Evolutionary conservation across 1,140 invertebrate species (phyloP), one percentile per base, ranked within the genome.

Genomic region (Mycetomoellerius zeteki): DNA sequence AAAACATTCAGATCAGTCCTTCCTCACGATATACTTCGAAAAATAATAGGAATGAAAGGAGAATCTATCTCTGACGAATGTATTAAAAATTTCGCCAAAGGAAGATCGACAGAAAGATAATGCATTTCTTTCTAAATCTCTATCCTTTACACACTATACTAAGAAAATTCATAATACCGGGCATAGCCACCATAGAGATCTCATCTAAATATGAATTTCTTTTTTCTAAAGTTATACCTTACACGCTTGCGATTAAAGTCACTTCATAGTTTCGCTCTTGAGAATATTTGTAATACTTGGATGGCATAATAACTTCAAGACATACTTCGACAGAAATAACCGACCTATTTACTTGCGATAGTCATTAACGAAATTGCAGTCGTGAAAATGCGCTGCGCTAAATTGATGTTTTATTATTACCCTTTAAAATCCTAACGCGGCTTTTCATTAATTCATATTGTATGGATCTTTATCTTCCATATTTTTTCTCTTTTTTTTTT

Each of bases 361-460:
- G 50, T 33, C 47, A 64, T 88, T 56, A 85, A 14, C 76, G 67
- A 50, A 82, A 77, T 27, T 90, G 47, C 85, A 72, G 21, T 89
- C 86, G 71, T 60, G 71, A 80, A 90, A 90, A 89, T 88, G 65
- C 71, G 81, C 87, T 82, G 58, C 56, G 37, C 30, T 67, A 37
- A 88, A 88, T 90, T 88, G 86, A 69, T 52, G 67, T 21, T 21
- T 64, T 89, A 89, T 91, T 90, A 88, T 90, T 88, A 88, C 86
- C 58, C 65, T 91, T 91, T 56, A 24, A 71, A 88, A 84, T 47
- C 19, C 82, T 89, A 90, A 87, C 86, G 60, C 64, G 56, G 47
- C 81, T 81, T 88, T 71, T 73, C 65, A 54, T 91, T 91, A 86
- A 69, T 81, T 89, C 71, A 30, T 89, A 91, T 91, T 91, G 85